A percentile compares a stretch with the other conserved stretches of the same genome.
Evolutionary conservation across 2,113 vertebrate genomes (phyloP).

Genomic region (Penelope pileata): DNA sequence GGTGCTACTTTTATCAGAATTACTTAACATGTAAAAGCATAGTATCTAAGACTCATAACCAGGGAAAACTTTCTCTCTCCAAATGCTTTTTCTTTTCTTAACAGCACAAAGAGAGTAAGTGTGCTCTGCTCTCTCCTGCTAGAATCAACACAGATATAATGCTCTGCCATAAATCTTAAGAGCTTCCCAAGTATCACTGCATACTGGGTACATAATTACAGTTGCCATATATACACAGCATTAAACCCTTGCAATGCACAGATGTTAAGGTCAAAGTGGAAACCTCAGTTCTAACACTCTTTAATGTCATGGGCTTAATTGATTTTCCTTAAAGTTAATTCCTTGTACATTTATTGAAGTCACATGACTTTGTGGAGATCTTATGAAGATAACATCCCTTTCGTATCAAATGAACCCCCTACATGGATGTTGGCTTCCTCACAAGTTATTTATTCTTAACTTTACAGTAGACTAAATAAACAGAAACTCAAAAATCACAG

Average conservation of each 20-base stretch:
- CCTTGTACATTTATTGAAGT: not conserved
- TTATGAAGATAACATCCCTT: not conserved
- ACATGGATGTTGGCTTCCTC: not conserved
- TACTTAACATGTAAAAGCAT: not conserved
- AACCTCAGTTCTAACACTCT: not conserved
- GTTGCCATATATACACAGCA: not conserved
- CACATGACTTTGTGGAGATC: not conserved
- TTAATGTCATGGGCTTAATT: not conserved
- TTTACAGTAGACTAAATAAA: not conserved
- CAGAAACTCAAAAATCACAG: not conserved
- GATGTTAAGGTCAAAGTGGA: slow-evolving; percentile 11
- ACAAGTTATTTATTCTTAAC: not conserved
- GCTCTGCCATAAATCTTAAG: not conserved
- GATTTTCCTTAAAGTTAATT: not conserved
- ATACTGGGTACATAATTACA: not conserved
- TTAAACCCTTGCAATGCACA: not conserved
- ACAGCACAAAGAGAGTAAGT: not conserved
- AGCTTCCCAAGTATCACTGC: not conserved
- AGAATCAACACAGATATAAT: not conserved
- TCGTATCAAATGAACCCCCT: not conserved
- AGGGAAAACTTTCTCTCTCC: not conserved
- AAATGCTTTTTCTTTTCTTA: not conserved
- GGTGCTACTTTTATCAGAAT: not conserved
- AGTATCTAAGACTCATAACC: not conserved
- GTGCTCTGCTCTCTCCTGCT: not conserved